Evolutionary conservation across 2,888 invertebrate species (phyloP).

Genomic region (Tipula confusa): DNA sequence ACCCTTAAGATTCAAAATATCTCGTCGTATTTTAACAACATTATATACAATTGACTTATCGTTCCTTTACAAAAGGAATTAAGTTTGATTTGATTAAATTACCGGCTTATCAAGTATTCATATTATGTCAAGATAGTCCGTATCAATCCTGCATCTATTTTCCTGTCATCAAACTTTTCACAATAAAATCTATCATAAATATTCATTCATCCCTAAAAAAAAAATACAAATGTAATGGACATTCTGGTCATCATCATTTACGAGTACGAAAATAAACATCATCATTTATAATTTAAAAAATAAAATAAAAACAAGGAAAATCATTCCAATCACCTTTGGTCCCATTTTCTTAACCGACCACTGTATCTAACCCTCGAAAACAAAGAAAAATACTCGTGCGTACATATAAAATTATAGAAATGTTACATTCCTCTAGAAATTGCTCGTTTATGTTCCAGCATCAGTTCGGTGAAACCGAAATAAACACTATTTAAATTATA

Average conservation of each 20-base stretch:
- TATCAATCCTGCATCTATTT: not conserved
- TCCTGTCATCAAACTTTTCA: not conserved
- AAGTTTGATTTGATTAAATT: not conserved
- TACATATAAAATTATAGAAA: not conserved
- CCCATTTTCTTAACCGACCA: not conserved
- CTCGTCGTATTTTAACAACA: too few relatives aligned
- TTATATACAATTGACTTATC: too few relatives aligned
- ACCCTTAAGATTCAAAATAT: too few relatives aligned
- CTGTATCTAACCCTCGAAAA: not conserved
- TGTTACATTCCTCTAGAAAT: not conserved
- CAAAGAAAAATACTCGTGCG: not conserved
- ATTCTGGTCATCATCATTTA: not conserved
- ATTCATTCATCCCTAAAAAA: not conserved
- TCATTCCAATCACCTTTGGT: not conserved
- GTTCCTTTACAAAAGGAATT: too few relatives aligned
- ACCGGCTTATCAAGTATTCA: not conserved
- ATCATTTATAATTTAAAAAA: slow-evolving; percentile 12
- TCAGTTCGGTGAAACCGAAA: too few relatives aligned
- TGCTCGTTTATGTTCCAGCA: not conserved
- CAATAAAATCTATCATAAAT: not conserved
- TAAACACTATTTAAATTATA: not conserved
- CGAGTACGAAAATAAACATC: not conserved
- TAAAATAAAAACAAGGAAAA: not conserved
- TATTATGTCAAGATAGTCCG: not conserved
- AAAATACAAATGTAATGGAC: slow-evolving; percentile 5